Conservation (phyloP, 2,888 invertebrate genomes). For the Plagodis dolabraria region DNA sequence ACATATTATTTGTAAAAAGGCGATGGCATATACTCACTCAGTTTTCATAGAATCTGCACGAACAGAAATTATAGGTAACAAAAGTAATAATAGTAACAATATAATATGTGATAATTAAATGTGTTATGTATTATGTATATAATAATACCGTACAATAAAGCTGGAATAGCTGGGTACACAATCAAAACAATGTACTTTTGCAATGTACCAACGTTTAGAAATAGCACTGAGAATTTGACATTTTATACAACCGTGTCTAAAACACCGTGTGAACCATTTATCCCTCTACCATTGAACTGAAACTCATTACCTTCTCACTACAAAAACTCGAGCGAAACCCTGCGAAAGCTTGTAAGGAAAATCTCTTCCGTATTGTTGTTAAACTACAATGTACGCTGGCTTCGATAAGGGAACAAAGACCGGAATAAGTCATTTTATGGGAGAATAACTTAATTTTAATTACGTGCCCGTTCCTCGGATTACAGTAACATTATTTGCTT, state of each 20-base stretch:
- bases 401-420: constrained; percentile 25
- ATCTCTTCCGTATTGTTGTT: constrained; percentile 15
- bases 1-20: too few species aligned
- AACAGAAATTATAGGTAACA: too few species aligned
- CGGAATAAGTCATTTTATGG: constrained; percentile 19
- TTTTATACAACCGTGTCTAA: constrained; percentile 36
- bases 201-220: constrained; percentile 14
- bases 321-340: constrained; percentile 11
- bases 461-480: constrained; percentile 7
- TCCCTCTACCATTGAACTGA: constrained; percentile 3
- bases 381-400: constrained; percentile 20
- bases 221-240: constrained; percentile 46
- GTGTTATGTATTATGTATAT: too few species aligned
- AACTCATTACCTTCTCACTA: constrained; percentile 11
- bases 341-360: constrained; percentile 10
- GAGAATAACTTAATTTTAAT: constrained; percentile 19
- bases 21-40: too few species aligned
- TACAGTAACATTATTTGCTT: constrained; percentile 13
- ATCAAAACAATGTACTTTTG: too few species aligned
- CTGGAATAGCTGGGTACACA: too few species aligned
- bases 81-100: too few species aligned
- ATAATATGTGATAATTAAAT: too few species aligned
- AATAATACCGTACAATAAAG: too few species aligned
- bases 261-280: constrained; percentile 42
- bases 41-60: too few species aligned